A percentile compares a stretch with the other conserved stretches of the same genome.
phyloP scores from a whole-genome alignment of 2,888 invertebrate species.

The Aporophyla lueneburgensis region DNA sequence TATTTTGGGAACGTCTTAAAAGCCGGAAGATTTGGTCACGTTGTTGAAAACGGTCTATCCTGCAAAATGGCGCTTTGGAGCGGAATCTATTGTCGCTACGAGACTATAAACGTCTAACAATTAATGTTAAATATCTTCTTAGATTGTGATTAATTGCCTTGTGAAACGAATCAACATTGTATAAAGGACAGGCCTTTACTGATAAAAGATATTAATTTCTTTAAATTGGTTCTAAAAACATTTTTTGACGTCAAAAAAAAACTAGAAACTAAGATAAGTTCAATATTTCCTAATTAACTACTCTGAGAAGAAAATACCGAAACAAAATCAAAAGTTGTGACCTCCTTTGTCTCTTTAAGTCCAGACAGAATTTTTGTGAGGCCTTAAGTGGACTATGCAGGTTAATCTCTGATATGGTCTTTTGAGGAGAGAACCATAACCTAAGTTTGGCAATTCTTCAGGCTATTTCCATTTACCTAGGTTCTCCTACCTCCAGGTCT shows the following conservation, averaged over 20 bases:
- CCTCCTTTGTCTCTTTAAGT: background rate
- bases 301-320: no score
- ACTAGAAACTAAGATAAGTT: no score
- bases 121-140: background rate
- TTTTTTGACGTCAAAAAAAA: background rate
- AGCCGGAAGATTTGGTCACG: conserved; percentile 1
- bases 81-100: background rate
- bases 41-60: background rate
- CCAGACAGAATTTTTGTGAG: background rate
- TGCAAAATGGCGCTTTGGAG: background rate
- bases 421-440: background rate
- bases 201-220: background rate
- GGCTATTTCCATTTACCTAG: no score
- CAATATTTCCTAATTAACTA: no score
- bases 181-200: background rate
- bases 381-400: background rate
- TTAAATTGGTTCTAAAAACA: background rate
- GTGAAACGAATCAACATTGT: background rate
- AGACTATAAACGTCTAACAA: background rate
- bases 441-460: no score
- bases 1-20: background rate
- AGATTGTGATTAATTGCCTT: background rate
- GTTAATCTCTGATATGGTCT: background rate
- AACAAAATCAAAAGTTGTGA: no score
- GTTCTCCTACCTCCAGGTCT: no score